Evolutionary conservation across 2,113 vertebrate species (phyloP), one percentile per base, ranked within the genome.

Genomic region (Pteruthius melanotis): DNA sequence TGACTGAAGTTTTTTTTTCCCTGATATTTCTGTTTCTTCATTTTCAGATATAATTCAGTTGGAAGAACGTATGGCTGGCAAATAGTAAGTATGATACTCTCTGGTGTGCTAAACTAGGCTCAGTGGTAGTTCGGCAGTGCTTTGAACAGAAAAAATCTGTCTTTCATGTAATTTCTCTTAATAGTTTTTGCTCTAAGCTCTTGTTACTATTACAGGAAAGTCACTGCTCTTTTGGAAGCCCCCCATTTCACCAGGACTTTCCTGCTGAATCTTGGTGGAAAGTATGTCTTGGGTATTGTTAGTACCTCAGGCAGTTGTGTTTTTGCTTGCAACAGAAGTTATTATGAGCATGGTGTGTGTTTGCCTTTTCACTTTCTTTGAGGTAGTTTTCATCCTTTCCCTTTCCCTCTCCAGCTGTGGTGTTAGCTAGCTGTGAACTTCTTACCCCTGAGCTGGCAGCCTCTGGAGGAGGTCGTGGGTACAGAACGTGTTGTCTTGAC

Each of bases 311-410:
- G 13, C 78, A 35, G 31, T 42, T 90, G 31, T 47, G 31, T 1
- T 84, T 86, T 82, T 64, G 19, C 45, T 30, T 15, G 5, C 19
- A 44, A 8, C 13, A 57, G 66, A 80, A 66, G 30, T 49, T 2
- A 1, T n/a, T 22, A 13, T 0, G 3, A 74, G 22, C 30, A 19
- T 22, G 35, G 10, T 0, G 0, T 59, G 39, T 35, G 12, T 61
- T 28, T 83, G 7, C 53, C 26, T 74, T 87, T 80, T 71, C 20
- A 9, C 23, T 61, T 76, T 52, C 4, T 88, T 77, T 77, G 18
- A 17, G 59, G 9, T 16, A 33, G 13, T 50, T 92, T 39, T 77
- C 35, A 47, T 7, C 13, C 28, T 83, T 82, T 63, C 37, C 33
- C 37, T 74, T 83, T 69, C 22, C 22, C 70, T 77, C 69, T 54